These are phyloP conservation scores for Ooceraea biroi DNA, from an alignment of 1,140 invertebrate species.

Conservation along the genomic window DNA sequence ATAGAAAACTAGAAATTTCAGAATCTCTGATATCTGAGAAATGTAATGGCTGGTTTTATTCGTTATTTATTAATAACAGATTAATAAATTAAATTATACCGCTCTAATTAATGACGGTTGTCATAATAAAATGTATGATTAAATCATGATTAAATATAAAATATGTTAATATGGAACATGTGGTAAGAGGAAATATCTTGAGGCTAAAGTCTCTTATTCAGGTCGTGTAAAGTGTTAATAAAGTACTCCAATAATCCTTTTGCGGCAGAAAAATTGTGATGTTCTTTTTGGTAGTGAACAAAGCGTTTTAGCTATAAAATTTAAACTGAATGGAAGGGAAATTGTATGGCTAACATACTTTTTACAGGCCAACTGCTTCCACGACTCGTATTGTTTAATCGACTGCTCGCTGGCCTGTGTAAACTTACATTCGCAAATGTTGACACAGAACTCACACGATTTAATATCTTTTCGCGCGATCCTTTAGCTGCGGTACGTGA, in stretches of 20 bases:
- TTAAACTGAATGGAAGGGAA: constrained; percentile 27
- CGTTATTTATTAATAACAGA: too few species aligned
- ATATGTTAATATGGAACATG: not conserved
- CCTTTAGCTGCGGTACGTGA: not conserved
- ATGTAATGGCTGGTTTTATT: too few species aligned
- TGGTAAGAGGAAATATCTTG: not conserved
- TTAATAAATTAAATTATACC: too few species aligned
- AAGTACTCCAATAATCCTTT: not conserved
- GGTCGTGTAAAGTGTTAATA: not conserved
- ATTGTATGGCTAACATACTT: not conserved
- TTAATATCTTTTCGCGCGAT: not conserved
- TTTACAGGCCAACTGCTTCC: not conserved
- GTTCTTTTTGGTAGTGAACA: constrained; percentile 10
- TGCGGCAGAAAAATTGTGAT: constrained; percentile 14
- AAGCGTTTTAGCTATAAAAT: constrained; percentile 10
- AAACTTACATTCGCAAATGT: constrained; percentile 9
- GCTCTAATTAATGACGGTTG: too few species aligned
- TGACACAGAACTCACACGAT: not conserved
- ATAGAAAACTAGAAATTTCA: too few species aligned
- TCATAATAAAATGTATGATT: too few species aligned
- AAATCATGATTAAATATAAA: too few species aligned
- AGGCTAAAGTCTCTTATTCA: not conserved
- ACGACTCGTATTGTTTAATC: constrained; percentile 59
- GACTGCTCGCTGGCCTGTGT: constrained; percentile 4
- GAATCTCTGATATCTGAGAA: too few species aligned